These are phyloP conservation scores for Eurypyga helias DNA, from an alignment of 2,113 vertebrate genomes.

Conservation along the genomic window DNA sequence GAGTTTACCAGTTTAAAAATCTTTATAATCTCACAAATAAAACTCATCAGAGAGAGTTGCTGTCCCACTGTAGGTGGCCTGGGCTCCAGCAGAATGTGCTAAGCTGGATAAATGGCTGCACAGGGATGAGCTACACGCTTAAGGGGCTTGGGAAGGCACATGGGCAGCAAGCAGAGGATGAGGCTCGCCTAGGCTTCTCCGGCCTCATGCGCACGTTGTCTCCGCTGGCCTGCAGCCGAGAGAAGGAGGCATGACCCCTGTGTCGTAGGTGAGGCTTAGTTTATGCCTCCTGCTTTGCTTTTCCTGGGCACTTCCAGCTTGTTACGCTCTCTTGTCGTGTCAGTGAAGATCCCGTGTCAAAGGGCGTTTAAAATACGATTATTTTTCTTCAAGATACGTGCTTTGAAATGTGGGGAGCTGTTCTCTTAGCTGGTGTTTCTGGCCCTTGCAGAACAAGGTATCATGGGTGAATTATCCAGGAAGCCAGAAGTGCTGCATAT, in stretches of 20 bases:
- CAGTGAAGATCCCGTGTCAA: not conserved
- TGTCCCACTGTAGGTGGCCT: not conserved
- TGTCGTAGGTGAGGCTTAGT: not conserved
- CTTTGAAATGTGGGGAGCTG: not conserved
- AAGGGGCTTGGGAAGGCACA: not conserved
- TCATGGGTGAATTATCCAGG: not conserved
- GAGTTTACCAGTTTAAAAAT: not conserved
- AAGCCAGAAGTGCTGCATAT: not conserved
- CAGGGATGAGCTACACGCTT: not conserved
- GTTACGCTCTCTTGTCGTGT: accelerated
- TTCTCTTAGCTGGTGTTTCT: not conserved
- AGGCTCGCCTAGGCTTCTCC: not conserved
- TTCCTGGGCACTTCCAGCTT: not conserved
- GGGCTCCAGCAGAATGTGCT: not conserved
- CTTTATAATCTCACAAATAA: not conserved
- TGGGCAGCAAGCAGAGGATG: not conserved
- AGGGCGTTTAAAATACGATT: not conserved
- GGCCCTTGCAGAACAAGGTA: not conserved
- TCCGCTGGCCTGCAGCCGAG: not conserved
- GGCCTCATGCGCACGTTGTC: not conserved
- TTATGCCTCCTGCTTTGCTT: not conserved
- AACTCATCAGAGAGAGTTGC: not conserved
- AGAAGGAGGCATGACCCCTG: not conserved
- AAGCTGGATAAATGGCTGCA: slow-evolving; percentile 15
- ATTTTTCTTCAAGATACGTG: not conserved